Conservation (phyloP, 2,888 invertebrate genomes). For the Ectropis crepuscularia region DNA sequence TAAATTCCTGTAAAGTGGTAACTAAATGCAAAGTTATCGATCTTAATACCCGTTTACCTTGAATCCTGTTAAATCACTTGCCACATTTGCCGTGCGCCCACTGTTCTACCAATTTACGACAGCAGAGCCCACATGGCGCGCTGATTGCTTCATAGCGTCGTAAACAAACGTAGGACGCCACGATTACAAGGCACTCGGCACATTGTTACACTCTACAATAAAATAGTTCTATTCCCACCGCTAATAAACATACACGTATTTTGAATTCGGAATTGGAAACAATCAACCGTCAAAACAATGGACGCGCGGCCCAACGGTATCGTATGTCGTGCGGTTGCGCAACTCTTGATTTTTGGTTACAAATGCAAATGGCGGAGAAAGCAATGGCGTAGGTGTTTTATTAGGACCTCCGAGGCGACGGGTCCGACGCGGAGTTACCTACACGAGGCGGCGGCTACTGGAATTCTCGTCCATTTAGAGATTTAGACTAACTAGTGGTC, state of each 20-base stretch:
- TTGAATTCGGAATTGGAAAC: constrained; percentile 35
- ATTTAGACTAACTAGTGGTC: background rate
- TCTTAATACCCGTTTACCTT: constrained; percentile 8
- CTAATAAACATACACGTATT: constrained; percentile 41
- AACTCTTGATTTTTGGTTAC: constrained; percentile 33
- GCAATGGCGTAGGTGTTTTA: constrained; percentile 43
- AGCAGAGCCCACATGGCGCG: constrained; percentile 25
- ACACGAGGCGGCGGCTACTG: constrained; percentile 1
- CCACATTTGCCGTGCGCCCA: constrained; percentile 19
- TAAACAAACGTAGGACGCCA: constrained; percentile 26
- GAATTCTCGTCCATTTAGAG: background rate
- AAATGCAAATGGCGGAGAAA: constrained; percentile 48
- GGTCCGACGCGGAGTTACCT: constrained; percentile 19
- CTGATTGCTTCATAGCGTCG: constrained; percentile 29
- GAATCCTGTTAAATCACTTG: constrained; percentile 16
- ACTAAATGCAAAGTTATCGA: background rate
- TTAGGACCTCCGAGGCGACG: constrained; percentile 38
- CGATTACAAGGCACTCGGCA: constrained; percentile 28
- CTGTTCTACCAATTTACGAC: constrained; percentile 24
- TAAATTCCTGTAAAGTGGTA: background rate
- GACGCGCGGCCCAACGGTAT: constrained; percentile 39
- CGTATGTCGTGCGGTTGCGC: constrained; percentile 30
- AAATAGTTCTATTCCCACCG: constrained; percentile 40
- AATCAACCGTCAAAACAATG: constrained; percentile 42
- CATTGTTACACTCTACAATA: constrained; percentile 38